phyloP scores from a whole-genome alignment of 1,140 invertebrate species.

The Venustaconcha ellipsiformis region DNA sequence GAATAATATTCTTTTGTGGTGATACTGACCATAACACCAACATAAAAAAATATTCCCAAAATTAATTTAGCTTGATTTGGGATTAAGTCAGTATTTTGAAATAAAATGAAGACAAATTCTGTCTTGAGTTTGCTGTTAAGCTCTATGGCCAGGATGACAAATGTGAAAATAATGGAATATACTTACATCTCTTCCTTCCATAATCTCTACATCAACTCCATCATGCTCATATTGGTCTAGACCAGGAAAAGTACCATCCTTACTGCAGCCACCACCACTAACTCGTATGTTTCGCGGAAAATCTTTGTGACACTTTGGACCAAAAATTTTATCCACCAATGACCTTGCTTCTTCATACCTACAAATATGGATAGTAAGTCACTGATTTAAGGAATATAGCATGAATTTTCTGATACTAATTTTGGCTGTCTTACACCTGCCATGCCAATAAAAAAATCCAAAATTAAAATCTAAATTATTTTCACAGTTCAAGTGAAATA shows the following conservation, averaged over 20 bases:
- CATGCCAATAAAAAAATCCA: neutral
- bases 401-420: too few relatives aligned
- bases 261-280: constrained; percentile 16
- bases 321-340: constrained; percentile 29
- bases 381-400: too few relatives aligned
- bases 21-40: too few relatives aligned
- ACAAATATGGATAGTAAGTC: neutral
- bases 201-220: constrained; percentile 4
- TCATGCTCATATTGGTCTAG: neutral
- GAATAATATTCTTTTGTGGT: too few relatives aligned
- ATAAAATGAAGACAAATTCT: too few relatives aligned
- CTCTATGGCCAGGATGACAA: too few relatives aligned
- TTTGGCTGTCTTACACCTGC: too few relatives aligned
- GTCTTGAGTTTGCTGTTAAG: too few relatives aligned
- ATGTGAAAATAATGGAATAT: neutral
- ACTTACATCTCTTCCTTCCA: constrained; percentile 23
- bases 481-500: neutral
- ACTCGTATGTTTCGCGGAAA: constrained; percentile 21
- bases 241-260: constrained; percentile 21
- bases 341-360: constrained; percentile 24
- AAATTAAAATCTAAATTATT: neutral
- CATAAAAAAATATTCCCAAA: too few relatives aligned
- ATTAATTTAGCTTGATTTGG: too few relatives aligned
- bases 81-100: too few relatives aligned
- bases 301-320: constrained; percentile 28